phyloP scores from a whole-genome alignment of 2,888 invertebrate species.

The Scaptomyza caliginosa region DNA sequence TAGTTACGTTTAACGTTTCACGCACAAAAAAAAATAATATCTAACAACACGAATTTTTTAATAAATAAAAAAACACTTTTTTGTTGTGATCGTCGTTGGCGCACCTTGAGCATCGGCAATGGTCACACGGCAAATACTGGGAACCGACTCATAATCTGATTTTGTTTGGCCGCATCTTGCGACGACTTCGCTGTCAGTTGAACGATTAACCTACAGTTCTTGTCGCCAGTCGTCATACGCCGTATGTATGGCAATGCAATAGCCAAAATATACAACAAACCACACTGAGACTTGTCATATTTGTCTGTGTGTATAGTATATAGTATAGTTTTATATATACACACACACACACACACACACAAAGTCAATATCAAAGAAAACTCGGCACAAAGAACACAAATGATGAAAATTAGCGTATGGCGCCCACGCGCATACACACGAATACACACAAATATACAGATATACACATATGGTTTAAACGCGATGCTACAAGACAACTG shows the following conservation, averaged over 20 bases:
- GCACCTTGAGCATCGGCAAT: slow-evolving; percentile 70
- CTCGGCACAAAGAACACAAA: slow-evolving; percentile 46
- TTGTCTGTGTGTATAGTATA: slow-evolving; percentile 1
- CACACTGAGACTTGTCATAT: slow-evolving; percentile 27
- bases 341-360: slow-evolving; percentile 45
- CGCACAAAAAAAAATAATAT: slow-evolving; percentile 10
- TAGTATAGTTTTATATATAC: slow-evolving; percentile 15
- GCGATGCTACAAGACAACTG: slow-evolving; percentile 4
- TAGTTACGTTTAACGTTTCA: slow-evolving; percentile 14
- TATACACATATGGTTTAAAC: slow-evolving; percentile 8
- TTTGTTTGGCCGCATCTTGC: slow-evolving; percentile 62
- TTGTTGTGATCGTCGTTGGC: slow-evolving; percentile 7
- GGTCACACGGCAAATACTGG: slow-evolving; percentile 58
- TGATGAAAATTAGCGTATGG: slow-evolving; percentile 56
- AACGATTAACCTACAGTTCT: slow-evolving; percentile 61
- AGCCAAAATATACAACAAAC: slow-evolving; percentile 44
- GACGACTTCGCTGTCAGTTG: slow-evolving; percentile 44
- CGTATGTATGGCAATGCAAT: slow-evolving; percentile 54
- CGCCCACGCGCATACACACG: slow-evolving; percentile 54
- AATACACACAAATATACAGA: slow-evolving; percentile 23
- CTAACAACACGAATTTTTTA: neutral
- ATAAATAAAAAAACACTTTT: slow-evolving; percentile 1
- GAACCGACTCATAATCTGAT: slow-evolving; percentile 65
- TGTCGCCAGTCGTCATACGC: slow-evolving; percentile 31
- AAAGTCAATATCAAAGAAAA: slow-evolving; percentile 55